Conservation (phyloP, 2,888 invertebrate species). For the Carabus problematicus region DNA sequence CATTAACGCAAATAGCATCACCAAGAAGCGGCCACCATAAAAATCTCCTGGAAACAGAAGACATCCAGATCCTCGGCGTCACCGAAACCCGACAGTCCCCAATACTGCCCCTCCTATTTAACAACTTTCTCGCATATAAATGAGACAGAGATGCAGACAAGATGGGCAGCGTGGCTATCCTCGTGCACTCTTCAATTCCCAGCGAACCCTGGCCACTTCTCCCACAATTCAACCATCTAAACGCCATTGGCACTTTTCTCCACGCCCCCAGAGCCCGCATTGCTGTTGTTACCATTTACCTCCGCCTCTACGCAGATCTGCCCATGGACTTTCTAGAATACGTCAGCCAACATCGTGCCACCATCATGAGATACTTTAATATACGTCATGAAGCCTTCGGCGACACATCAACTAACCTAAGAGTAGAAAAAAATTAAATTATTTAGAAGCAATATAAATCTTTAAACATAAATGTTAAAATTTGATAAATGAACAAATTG, state of each 20-base stretch:
- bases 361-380: slow-evolving; percentile 3
- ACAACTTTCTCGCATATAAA: neutral
- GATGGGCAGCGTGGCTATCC: slow-evolving; percentile 3
- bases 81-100: neutral
- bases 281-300: neutral
- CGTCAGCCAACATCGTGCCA: neutral
- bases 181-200: neutral
- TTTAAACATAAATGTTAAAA: too few species aligned
- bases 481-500: too few species aligned
- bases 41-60: neutral
- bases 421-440: too few species aligned
- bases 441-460: too few species aligned
- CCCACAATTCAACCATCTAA: neutral
- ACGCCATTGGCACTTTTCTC: neutral
- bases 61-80: neutral
- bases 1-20: neutral
- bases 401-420: neutral
- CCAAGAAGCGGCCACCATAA: neutral
- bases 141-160: too few species aligned
- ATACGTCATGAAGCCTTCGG: slow-evolving; percentile 1
- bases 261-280: neutral
- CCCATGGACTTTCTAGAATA: neutral
- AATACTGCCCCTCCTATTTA: neutral
- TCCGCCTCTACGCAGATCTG: neutral
- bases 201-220: neutral